Conservation (phyloP, 2,113 vertebrate genomes). For the Dicerorhinus sumatrensis region DNA sequence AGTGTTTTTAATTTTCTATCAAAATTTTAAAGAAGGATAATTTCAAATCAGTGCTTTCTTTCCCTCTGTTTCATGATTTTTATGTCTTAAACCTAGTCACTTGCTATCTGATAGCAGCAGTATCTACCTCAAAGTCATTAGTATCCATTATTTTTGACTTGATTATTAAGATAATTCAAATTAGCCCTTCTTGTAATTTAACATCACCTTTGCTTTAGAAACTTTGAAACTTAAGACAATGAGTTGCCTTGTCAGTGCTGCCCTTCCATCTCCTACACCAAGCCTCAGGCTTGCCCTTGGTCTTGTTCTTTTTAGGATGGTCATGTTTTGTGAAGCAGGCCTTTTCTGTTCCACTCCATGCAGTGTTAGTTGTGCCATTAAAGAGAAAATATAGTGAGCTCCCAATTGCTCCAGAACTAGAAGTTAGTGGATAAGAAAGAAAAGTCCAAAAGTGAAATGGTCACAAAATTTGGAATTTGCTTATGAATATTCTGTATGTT, state of each 20-base stretch:
- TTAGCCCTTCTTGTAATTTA: neutral
- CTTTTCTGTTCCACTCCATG: neutral
- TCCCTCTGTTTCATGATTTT: neutral
- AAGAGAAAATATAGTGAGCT: conserved; percentile 21
- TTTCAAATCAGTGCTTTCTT: neutral
- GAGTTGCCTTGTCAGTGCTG: neutral
- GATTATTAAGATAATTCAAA: neutral
- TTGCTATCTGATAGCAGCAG: neutral
- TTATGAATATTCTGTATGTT: neutral
- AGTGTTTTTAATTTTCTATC: neutral
- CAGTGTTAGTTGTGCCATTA: neutral
- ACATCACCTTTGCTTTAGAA: neutral
- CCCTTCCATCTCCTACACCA: neutral
- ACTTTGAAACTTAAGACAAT: neutral
- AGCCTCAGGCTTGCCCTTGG: neutral
- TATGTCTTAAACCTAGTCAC: neutral
- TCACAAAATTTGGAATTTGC: neutral
- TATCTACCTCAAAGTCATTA: conserved; percentile 18
- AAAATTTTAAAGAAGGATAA: conserved; percentile 8
- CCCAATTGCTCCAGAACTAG: neutral
- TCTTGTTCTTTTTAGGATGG: neutral
- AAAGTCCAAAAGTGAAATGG: conserved; percentile 5
- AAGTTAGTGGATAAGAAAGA: conserved; percentile 2
- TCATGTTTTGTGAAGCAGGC: neutral
- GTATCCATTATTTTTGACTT: neutral